Evolutionary conservation across 2,888 invertebrate genomes (phyloP).

Genomic region (Magallana nippona): DNA sequence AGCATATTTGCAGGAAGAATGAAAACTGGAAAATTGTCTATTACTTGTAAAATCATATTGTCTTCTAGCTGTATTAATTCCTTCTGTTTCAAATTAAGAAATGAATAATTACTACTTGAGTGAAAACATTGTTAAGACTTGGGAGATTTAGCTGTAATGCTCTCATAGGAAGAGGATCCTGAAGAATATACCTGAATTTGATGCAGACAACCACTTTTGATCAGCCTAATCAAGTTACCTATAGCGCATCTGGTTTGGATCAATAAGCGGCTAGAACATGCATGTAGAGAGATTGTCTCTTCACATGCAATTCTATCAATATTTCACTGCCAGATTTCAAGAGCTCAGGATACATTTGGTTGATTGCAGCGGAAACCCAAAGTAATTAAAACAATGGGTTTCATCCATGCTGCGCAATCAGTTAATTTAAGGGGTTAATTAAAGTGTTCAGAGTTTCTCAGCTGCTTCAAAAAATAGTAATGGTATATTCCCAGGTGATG

Average conservation of each 20-base stretch:
- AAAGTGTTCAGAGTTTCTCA: background rate
- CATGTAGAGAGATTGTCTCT: background rate
- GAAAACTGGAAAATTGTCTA: no score
- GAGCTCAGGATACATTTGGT: background rate
- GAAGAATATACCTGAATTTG: background rate
- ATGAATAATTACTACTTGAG: no score
- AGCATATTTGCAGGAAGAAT: no score
- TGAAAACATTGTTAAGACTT: no score
- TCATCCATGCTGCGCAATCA: no score
- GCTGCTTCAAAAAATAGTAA: background rate
- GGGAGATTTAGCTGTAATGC: no score
- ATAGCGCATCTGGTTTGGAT: constrained; percentile 23
- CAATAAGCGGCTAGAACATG: background rate
- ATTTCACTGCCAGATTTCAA: background rate
- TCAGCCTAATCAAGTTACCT: constrained; percentile 17
- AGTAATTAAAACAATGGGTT: background rate
- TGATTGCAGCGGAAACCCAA: background rate
- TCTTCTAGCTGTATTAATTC: no score
- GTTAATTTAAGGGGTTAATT: background rate
- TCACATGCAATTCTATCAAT: background rate
- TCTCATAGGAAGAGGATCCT: background rate
- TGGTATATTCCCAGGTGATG: background rate
- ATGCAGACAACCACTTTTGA: constrained; percentile 11
- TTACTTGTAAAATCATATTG: no score
- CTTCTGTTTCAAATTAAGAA: no score